Base-by-base conservation (phyloP, 1,140 invertebrate genomes). In the Brachionus angularis region DNA sequence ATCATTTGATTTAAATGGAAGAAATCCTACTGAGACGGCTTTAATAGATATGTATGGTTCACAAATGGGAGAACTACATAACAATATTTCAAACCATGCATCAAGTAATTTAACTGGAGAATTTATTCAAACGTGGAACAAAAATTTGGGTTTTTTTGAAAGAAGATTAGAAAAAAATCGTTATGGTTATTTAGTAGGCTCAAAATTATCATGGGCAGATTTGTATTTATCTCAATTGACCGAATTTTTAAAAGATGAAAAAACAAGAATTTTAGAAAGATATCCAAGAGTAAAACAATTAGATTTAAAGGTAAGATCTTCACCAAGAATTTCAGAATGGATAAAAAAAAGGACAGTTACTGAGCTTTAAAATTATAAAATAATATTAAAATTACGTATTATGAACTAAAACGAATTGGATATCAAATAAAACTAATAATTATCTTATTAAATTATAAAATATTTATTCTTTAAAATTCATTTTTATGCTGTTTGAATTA, bases 91-190 rank as follows among this genome's bases (percentile, higher is more conserved):
- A n/a, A 47, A 46, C 25, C 1, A 16, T 5, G 27, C 12, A 4
- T 18, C 14, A 39, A 69, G 25, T 55, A 8, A 21, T 34, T 33
- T 31, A 33, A 34, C 3, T 5, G 10, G 34, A 36, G 7, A 31
- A 16, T 55, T 55, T 0, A 18, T 33, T 55, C 5, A 12, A 18
- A 21, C 34, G 0, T 21, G 29, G 16, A 34, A 3, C 14, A 12
- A 18, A 31, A 55, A 55, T 34, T 18, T 64, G 5, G 33, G 21
- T 21, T 46, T 64, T 46, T 64, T 64, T 47, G 61, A 64, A 27
- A 36, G 44, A n/a, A 39, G 61, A 64, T 18, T 64, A 5, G 18
- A 16, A n/a, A 64, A 64, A 44, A 64, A 64, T 64, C 34, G 61
- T 18, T 42, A 21, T 44, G 61, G 61, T 2, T 64, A 42, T 47